Conservation (phyloP, 2,888 invertebrate genomes). For the Monopis laevigella region DNA sequence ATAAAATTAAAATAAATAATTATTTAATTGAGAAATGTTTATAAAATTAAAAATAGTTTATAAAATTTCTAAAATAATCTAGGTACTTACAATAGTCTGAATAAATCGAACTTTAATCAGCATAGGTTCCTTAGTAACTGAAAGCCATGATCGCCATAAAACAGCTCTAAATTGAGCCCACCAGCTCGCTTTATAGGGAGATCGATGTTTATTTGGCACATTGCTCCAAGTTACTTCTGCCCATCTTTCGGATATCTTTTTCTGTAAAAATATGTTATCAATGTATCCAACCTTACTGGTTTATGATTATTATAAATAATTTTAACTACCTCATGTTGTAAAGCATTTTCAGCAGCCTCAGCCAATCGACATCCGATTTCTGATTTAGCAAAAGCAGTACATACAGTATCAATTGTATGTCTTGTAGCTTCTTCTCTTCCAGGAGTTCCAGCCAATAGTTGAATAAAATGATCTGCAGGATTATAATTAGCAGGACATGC, state of each 20-base stretch:
- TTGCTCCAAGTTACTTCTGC: conserved; percentile 49
- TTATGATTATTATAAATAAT: too few relatives aligned
- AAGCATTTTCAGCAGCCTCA: conserved; percentile 64
- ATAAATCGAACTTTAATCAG: conserved; percentile 87
- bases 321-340: conserved; percentile 39
- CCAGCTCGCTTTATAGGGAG: conserved; percentile 87
- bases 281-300: too few relatives aligned
- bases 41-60: neutral
- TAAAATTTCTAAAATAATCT: neutral
- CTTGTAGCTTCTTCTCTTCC: conserved; percentile 83
- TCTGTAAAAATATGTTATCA: too few relatives aligned
- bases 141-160: conserved; percentile 90
- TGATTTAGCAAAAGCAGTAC: conserved; percentile 77
- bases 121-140: conserved; percentile 89
- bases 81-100: conserved; percentile 83
- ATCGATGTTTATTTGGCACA: conserved; percentile 40
- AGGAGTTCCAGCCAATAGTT: conserved; percentile 87
- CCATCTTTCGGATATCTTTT: conserved; percentile 46
- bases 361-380: conserved; percentile 70
- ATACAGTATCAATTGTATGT: conserved; percentile 80
- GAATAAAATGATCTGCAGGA: conserved; percentile 94
- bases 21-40: too few relatives aligned
- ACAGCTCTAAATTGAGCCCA: conserved; percentile 88
- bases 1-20: conserved; percentile 15
- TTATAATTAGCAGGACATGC: conserved; percentile 91